These are phyloP conservation scores for Camponotus pennsylvanicus DNA, from an alignment of 1,140 invertebrate genomes.

Conservation along the genomic window DNA sequence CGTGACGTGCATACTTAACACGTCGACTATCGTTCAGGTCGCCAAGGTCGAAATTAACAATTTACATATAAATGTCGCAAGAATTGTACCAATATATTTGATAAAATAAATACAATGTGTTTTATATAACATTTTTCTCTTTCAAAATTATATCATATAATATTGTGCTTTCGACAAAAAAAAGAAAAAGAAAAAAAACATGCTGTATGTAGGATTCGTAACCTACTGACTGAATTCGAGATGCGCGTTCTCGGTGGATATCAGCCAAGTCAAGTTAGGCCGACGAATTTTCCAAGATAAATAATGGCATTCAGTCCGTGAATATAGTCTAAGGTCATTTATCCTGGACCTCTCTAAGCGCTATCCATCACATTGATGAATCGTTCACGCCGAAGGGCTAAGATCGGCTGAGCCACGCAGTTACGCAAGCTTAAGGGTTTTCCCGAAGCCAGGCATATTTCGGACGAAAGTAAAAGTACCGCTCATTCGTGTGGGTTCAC, in stretches of 20 bases:
- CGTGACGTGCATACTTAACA: slow-evolving; percentile 30
- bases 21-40: slow-evolving; percentile 39
- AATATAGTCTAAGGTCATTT: slow-evolving; percentile 68
- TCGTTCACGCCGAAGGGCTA: slow-evolving; percentile 67
- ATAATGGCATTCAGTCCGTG: slow-evolving; percentile 63
- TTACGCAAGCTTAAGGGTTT: slow-evolving; percentile 61
- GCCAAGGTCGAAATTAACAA: slow-evolving; percentile 9
- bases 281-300: slow-evolving; percentile 48
- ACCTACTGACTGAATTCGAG: slow-evolving; percentile 20
- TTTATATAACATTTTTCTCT: neutral
- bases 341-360: slow-evolving; percentile 65
- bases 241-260: slow-evolving; percentile 45
- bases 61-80: neutral
- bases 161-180: neutral
- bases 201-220: neutral
- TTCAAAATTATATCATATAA: too few relatives aligned
- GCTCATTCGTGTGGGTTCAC: neutral
- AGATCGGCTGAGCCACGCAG: slow-evolving; percentile 41
- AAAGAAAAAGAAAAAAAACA: neutral
- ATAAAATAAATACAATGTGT: neutral
- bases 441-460: slow-evolving; percentile 26
- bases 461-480: slow-evolving; percentile 42
- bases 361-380: slow-evolving; percentile 76
- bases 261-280: slow-evolving; percentile 21
- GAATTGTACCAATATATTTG: neutral